Percentiles rank a stretch among this genome's conserved stretches.
phyloP scores from a whole-genome alignment of 2,888 invertebrate species.

The Strigamia maritima region DNA sequence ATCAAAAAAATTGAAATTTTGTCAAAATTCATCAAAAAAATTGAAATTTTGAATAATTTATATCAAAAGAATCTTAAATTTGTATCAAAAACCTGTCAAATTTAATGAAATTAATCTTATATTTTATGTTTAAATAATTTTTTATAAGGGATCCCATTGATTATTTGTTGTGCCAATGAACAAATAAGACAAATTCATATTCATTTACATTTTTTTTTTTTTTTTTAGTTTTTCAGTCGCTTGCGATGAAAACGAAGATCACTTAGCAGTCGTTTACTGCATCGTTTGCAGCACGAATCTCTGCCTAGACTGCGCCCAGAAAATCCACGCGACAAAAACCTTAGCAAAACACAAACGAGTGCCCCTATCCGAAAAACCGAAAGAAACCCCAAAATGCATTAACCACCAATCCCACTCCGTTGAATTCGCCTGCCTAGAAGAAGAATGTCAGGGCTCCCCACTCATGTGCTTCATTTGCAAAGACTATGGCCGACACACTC shows the following conservation, averaged over 20 bases:
- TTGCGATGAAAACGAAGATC: conserved; percentile 60
- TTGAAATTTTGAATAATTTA: too few relatives aligned
- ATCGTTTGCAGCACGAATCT: conserved; percentile 59
- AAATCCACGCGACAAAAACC: conserved; percentile 58
- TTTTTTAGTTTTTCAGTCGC: too few relatives aligned
- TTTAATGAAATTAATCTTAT: too few relatives aligned
- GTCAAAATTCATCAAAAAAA: too few relatives aligned
- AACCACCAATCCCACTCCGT: conserved; percentile 59
- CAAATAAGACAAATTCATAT: too few relatives aligned
- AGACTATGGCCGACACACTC: conserved; percentile 60
- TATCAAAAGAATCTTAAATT: too few relatives aligned
- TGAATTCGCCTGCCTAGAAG: conserved; percentile 60
- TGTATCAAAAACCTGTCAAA: too few relatives aligned
- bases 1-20: too few relatives aligned
- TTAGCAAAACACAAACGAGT: conserved; percentile 57
- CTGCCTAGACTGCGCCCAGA: conserved; percentile 58
- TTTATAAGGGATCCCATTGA: too few relatives aligned
- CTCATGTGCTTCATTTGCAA: conserved; percentile 62
- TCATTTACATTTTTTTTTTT: too few relatives aligned
- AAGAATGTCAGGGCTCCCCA: conserved; percentile 57
- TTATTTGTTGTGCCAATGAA: too few relatives aligned
- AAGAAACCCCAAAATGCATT: conserved; percentile 58
- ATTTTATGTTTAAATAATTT: conserved; percentile 9
- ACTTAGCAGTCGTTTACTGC: conserved; percentile 59
- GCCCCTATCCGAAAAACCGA: conserved; percentile 59